Base-by-base conservation (phyloP, 2,113 vertebrate genomes). In the Leucopsar rothschildi region DNA sequence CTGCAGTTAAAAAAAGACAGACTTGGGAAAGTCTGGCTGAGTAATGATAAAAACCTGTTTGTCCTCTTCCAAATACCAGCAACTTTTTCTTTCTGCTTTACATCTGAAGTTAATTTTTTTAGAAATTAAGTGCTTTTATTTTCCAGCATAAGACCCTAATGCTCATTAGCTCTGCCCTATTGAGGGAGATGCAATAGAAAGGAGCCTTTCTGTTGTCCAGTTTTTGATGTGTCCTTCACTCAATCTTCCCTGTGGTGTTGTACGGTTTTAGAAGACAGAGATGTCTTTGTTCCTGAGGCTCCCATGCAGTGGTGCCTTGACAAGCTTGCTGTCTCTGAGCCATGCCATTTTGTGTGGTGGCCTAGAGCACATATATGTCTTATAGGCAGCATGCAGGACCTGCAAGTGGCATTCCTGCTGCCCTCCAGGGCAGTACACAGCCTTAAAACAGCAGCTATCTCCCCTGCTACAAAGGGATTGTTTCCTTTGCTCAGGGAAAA, bases 271-370 rank as follows among this genome's bases (percentile, higher is more conserved):
- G 28, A 11, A 66, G 28, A 86, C 37, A 66, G 42, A 20, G 11
- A 59, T n/a, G 15, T 37, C 76, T 64, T 63, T 63, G 66, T 82
- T 88, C 66, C 45, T 29, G 61, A 73, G 64, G 50, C 19, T 70
- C 11, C 33, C 0, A 5, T 17, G 70, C 70, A 64, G 20, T 6
- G 28, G 17, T 78, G 40, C 70, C 25, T 72, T 37, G 55, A 29
- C 40, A 56, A 37, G 44, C 20, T 81, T 84, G 11, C 40, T 82
- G n/a, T 27, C 42, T 47, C 75, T 29, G n/a, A 82, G 75, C n/a
- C 10, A 0, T 44, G 45, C 23, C 0, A 0, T 40, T 73, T 35
- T 13, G 12, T 20, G 12, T 4, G 10, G 1, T 39, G 75, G 33
- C 22, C 59, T 45, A 27, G 25, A 73, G 69, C 40, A 47, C 44